Conservation (phyloP, 2,797 vertebrate genomes). For the Siniperca obscura region DNA sequence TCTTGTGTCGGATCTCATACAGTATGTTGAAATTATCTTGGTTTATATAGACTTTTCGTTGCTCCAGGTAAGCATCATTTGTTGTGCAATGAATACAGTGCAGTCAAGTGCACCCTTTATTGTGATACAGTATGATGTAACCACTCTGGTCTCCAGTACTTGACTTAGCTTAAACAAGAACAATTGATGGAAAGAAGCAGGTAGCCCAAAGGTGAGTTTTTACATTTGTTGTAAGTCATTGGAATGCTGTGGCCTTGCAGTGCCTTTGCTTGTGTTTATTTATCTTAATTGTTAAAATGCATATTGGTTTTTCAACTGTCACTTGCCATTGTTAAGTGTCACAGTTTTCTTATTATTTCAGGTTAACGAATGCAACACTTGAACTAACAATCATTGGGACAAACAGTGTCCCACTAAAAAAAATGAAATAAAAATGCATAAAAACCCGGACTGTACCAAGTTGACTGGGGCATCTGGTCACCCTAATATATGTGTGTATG, state of each 20-base stretch:
- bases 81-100: slow-evolving; percentile 4
- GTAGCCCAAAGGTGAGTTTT: neutral
- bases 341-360: neutral
- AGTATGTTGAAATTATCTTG: slow-evolving; percentile 28
- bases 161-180: slow-evolving; percentile 2
- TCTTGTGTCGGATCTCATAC: neutral
- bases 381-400: too few relatives aligned
- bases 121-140: slow-evolving; percentile 10
- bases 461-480: neutral
- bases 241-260: neutral
- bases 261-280: neutral
- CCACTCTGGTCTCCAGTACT: neutral
- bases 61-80: slow-evolving; percentile 14
- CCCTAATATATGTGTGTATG: neutral
- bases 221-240: neutral
- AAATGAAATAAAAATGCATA: neutral
- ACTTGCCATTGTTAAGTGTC: neutral
- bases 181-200: slow-evolving; percentile 1
- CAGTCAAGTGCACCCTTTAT: neutral
- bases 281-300: neutral
- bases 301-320: neutral
- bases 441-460: neutral
- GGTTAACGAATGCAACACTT: neutral
- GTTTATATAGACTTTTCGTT: neutral
- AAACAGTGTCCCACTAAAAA: too few relatives aligned